phyloP scores from a whole-genome alignment of 35 echinoderm and acorn worm genomes.

The Stichopus chloronotus region DNA sequence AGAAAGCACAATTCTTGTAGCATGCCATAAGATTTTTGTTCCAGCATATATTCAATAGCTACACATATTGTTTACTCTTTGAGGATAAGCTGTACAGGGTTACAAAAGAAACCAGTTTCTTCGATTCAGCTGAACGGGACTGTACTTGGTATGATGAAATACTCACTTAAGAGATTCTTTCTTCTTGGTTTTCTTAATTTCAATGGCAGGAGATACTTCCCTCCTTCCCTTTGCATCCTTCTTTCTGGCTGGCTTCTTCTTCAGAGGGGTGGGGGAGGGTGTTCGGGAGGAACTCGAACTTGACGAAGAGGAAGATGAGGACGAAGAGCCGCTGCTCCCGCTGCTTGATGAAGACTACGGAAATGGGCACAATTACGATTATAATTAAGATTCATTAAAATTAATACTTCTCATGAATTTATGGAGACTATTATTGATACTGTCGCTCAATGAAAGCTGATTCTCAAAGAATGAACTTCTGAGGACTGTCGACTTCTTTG shows the following conservation, averaged over 20 bases:
- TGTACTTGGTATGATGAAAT: neutral
- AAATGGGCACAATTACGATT: neutral
- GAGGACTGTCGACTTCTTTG: too few relatives aligned
- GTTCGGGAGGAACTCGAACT: slow-evolving; percentile 36
- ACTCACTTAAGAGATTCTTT: neutral
- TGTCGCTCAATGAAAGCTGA: too few relatives aligned
- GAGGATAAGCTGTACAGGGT: too few relatives aligned
- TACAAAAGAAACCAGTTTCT: too few relatives aligned
- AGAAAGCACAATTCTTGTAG: too few relatives aligned
- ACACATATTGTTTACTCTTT: too few relatives aligned
- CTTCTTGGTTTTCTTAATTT: slow-evolving; percentile 29
- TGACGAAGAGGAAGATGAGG: slow-evolving; percentile 37
- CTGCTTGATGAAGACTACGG: slow-evolving; percentile 35
- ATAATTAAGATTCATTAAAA: neutral
- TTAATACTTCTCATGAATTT: neutral
- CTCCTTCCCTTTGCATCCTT: slow-evolving; percentile 22
- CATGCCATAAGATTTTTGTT: too few relatives aligned
- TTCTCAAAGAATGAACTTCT: too few relatives aligned
- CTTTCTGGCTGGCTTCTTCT: slow-evolving; percentile 21
- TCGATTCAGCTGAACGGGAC: too few relatives aligned
- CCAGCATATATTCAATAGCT: too few relatives aligned
- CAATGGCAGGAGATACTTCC: neutral
- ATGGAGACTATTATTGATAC: too few relatives aligned
- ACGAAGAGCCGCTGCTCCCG: slow-evolving; percentile 35
- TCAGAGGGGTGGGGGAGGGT: slow-evolving; percentile 23